Evolutionary conservation across 1,140 invertebrate species (phyloP), one percentile per base, ranked within the genome.

Genomic region (Scaptomyza pallida): DNA sequence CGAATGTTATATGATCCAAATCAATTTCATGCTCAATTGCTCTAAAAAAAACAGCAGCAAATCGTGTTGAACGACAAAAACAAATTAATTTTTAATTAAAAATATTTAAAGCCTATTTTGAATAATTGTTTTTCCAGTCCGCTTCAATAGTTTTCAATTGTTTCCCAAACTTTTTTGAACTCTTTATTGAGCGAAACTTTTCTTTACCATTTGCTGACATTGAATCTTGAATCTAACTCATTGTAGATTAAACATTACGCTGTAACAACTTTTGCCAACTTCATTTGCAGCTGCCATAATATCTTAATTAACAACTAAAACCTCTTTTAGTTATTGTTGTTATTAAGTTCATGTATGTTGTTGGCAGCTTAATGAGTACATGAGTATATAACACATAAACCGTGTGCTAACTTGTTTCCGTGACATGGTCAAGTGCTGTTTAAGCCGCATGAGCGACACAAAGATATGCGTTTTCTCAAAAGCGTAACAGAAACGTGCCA

Each of bases 351-450:
- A 30, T 30, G 2, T 21, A 26, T 5, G 3, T 23, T 26, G 23
- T 30, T 21, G 13, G n/a, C n/a, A 15, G 5, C 13, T 40, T 40
- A 0, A 35, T 8, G 15, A 35, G 8, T 47, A 10, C 1, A n/a
- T 12, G 13, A n/a, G n/a, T n/a, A n/a, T n/a, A n/a, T n/a, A n/a
- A n/a, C n/a, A n/a, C n/a, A n/a, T n/a, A n/a, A n/a, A n/a, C n/a
- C n/a, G n/a, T n/a, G n/a, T 21, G 41, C 10, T 9, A 12, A 10
- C 12, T 50, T n/a, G 55, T 64, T 71, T 71, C 61, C 68, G 68
- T 50, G 61, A 65, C 68, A 71, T 71, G 68, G 68, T 65, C 68
- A 71, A 71, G 52, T 59, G 61, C 47, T 65, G 68, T 65, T 71
- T 51, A 64, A n/a, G 57, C 68, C 52, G 52, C 68, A 65, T 65